Evolutionary conservation across 2,113 vertebrate species (phyloP).

Genomic region (Ictidomys tridecemlineatus): DNA sequence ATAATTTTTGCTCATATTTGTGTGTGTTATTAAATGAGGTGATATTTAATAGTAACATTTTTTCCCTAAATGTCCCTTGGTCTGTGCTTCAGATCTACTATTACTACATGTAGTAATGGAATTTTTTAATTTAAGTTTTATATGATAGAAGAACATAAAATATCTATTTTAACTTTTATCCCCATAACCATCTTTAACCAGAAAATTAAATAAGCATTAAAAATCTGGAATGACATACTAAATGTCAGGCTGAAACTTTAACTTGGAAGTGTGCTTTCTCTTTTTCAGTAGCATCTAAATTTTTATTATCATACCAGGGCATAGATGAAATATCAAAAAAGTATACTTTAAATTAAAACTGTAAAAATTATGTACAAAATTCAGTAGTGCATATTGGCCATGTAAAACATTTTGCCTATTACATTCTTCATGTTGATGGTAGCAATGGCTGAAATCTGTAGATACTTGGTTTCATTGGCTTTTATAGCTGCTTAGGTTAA

Average conservation of each 20-base stretch:
- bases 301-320: not conserved
- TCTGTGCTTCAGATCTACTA: not conserved
- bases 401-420: constrained; percentile 29
- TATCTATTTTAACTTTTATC: constrained; percentile 22
- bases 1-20: not conserved
- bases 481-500: constrained; percentile 46
- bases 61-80: not conserved
- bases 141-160: not conserved
- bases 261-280: not conserved
- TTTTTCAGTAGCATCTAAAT: constrained; percentile 9
- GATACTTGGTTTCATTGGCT: constrained; percentile 18
- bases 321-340: not conserved
- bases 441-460: constrained; percentile 2
- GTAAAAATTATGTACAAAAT: constrained; percentile 42
- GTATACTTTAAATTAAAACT: constrained; percentile 67
- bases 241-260: not conserved
- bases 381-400: not conserved
- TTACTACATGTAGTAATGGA: not conserved
- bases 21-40: not conserved
- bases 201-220: constrained; percentile 38
- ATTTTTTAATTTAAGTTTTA: not conserved
- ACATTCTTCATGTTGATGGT: constrained; percentile 45
- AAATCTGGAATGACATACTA: constrained; percentile 1
- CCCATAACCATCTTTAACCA: constrained; percentile 1
- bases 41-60: not conserved